A percentile compares a stretch with the other conserved stretches of the same genome.
Conservation (phyloP, 2,113 vertebrate species). For the Solenodon paradoxus region DNA sequence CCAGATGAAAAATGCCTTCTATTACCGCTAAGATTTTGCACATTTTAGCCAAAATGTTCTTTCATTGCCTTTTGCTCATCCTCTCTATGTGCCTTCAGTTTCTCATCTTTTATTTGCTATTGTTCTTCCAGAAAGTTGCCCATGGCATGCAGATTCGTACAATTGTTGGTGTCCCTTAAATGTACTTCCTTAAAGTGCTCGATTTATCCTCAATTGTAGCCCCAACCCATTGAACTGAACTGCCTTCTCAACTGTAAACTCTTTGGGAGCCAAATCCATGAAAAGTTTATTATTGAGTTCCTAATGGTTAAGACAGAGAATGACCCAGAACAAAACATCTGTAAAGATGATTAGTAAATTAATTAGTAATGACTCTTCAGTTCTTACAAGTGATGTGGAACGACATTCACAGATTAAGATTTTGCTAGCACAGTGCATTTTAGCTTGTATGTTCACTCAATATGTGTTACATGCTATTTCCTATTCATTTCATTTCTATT, state of each 20-base stretch:
- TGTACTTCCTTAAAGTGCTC: neutral
- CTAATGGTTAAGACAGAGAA: neutral
- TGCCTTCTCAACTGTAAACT: neutral
- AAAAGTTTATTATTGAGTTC: neutral
- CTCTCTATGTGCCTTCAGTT: neutral
- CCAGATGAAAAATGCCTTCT: neutral
- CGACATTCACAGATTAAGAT: neutral
- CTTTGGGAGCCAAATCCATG: neutral
- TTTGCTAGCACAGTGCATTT: neutral
- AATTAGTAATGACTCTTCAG: neutral
- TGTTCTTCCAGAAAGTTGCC: neutral
- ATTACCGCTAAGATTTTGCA: neutral
- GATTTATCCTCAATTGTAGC: neutral
- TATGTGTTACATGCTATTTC: neutral
- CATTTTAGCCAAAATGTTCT: neutral
- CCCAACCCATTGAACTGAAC: neutral
- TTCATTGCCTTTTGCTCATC: neutral
- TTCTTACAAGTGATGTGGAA: neutral
- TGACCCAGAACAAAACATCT: neutral
- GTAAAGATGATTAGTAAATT: neutral
- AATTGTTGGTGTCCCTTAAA: neutral
- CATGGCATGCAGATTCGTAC: neutral
- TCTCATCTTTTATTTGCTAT: neutral
- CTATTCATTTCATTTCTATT: neutral
- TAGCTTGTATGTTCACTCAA: neutral